These are phyloP conservation scores for Drosophila pectinifera DNA, from an alignment of 1,140 invertebrate species.

Conservation along the genomic window DNA sequence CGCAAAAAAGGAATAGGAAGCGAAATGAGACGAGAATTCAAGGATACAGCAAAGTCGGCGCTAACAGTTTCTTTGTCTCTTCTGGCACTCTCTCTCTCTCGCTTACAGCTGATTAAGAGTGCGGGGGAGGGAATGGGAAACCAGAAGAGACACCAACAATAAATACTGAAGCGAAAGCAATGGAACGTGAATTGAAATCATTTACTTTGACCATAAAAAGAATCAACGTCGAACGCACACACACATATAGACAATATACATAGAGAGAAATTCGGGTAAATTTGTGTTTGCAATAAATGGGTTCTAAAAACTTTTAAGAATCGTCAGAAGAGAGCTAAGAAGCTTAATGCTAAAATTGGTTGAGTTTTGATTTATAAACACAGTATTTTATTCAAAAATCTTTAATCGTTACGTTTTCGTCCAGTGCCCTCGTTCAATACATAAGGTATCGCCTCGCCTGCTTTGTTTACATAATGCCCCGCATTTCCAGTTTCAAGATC, in stretches of 20 bases:
- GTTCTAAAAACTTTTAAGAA: slow-evolving; percentile 8
- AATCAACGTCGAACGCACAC: slow-evolving; percentile 20
- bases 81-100: slow-evolving; percentile 6
- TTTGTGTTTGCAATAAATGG: too few relatives aligned
- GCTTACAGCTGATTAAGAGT: slow-evolving; percentile 67
- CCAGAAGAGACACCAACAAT: slow-evolving; percentile 40
- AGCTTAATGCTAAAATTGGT: too few relatives aligned
- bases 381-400: too few relatives aligned
- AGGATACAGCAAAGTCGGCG: slow-evolving; percentile 61
- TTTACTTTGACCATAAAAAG: slow-evolving; percentile 63
- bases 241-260: slow-evolving; percentile 5
- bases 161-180: slow-evolving; percentile 41
- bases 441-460: slow-evolving; percentile 19
- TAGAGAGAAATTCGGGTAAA: neutral
- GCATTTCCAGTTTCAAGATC: slow-evolving; percentile 57
- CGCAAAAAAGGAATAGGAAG: slow-evolving; percentile 61
- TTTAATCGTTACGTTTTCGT: neutral
- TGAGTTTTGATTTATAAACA: too few relatives aligned
- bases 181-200: slow-evolving; percentile 73
- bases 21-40: slow-evolving; percentile 65
- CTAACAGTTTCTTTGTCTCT: slow-evolving; percentile 72
- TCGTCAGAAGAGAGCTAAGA: neutral
- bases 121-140: slow-evolving; percentile 22
- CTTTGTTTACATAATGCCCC: slow-evolving; percentile 42
- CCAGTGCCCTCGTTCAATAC: slow-evolving; percentile 7